phyloP scores from a whole-genome alignment of 2,113 vertebrate species.

The Daphoenositta chrysoptera region DNA sequence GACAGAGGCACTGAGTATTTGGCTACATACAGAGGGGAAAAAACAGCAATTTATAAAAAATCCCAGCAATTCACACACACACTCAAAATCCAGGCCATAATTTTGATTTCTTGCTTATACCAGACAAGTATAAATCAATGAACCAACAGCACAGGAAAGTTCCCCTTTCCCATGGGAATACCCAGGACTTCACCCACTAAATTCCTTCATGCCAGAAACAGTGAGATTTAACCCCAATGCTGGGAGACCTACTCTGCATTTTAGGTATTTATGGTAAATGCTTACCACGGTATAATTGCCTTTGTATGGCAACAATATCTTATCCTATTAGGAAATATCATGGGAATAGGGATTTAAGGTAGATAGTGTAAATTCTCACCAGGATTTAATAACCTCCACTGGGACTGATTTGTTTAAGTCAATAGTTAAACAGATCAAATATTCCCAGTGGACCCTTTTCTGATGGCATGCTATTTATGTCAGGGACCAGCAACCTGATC shows the following conservation, averaged over 20 bases:
- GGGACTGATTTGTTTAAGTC: neutral
- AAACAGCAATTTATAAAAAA: neutral
- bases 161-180: neutral
- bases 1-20: neutral
- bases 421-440: neutral
- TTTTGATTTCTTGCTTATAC: neutral
- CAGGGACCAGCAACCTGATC: neutral
- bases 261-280: neutral
- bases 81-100: neutral
- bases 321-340: neutral
- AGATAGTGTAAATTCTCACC: neutral
- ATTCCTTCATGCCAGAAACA: neutral
- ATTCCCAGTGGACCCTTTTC: neutral
- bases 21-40: neutral
- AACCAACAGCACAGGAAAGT: neutral
- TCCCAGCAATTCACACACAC: too few relatives aligned
- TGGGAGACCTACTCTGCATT: neutral
- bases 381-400: neutral
- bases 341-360: neutral
- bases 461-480: neutral
- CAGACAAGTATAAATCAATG: neutral
- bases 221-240: neutral
- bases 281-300: neutral
- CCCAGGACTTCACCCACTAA: rapidly evolving
- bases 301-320: neutral